Evolutionary conservation across 2,888 invertebrate species (phyloP).

Genomic region (Spodoptera littoralis): DNA sequence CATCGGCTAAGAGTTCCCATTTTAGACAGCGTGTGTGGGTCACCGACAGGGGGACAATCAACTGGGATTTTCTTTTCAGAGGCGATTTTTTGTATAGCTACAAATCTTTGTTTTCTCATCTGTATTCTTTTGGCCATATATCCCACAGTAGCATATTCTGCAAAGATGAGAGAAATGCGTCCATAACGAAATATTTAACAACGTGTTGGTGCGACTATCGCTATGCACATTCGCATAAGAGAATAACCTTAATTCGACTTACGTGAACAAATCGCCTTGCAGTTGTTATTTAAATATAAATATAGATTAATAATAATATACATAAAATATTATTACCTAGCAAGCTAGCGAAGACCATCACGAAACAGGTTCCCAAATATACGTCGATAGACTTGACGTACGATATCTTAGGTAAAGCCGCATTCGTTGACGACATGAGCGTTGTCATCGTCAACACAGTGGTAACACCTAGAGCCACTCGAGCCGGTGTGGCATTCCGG

Average conservation of each 20-base stretch:
- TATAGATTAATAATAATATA: conserved; percentile 28
- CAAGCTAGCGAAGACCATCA: conserved; percentile 99
- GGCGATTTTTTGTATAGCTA: conserved; percentile 96
- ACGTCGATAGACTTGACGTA: conserved; percentile 99
- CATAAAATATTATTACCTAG: conserved; percentile 91
- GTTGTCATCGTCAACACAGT: conserved; percentile 99
- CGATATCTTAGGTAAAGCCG: conserved; percentile 98
- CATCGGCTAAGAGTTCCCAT: conserved; percentile 93
- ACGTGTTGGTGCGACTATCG: conserved; percentile 12
- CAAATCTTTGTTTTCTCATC: conserved; percentile 97
- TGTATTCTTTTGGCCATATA: conserved; percentile 99
- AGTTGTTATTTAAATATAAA: conserved; percentile 2
- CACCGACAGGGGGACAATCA: conserved; percentile 92
- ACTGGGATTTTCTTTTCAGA: conserved; percentile 96
- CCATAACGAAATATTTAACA: conserved; percentile 39
- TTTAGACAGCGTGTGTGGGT: conserved; percentile 91
- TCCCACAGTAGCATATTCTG: conserved; percentile 99
- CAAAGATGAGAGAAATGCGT: conserved; percentile 70
- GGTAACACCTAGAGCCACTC: conserved; percentile 97
- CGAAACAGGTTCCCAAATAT: conserved; percentile 99
- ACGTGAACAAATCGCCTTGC: conserved; percentile 41
- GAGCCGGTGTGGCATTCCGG: conserved; percentile 97
- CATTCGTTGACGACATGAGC: conserved; percentile 98
- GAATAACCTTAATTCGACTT: conserved; percentile 22
- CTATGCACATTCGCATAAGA: conserved; percentile 40